These are phyloP conservation scores for Callipepla californica DNA, from an alignment of 2,113 vertebrate genomes.

Conservation along the genomic window DNA sequence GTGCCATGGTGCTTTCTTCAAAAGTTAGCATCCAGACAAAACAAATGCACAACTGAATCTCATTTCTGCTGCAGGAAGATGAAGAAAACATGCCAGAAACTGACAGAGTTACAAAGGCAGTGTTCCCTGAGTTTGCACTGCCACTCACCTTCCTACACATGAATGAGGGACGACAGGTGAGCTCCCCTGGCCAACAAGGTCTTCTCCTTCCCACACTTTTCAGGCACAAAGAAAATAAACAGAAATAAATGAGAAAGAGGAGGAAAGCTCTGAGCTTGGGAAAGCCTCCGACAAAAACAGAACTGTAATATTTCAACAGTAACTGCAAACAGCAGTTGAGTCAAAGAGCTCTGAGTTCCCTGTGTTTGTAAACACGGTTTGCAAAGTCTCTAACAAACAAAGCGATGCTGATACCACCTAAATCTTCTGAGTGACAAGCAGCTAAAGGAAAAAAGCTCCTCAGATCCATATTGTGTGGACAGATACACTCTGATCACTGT, in stretches of 20 bases:
- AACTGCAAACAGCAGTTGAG: background rate
- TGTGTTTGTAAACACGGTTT: background rate
- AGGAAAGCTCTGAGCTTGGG: background rate
- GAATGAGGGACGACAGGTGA: background rate
- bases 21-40: background rate
- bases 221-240: background rate
- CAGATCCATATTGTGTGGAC: background rate
- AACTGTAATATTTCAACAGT: background rate
- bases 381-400: background rate
- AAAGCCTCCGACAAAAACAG: background rate
- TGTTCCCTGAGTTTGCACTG: background rate
- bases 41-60: accelerated
- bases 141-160: background rate
- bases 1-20: background rate
- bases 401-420: background rate
- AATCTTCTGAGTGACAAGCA: background rate
- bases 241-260: background rate
- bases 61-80: background rate
- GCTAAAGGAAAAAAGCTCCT: background rate
- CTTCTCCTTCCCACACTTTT: background rate
- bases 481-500: background rate
- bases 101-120: background rate
- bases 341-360: background rate
- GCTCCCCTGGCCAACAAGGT: background rate
- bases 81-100: background rate